Base-by-base conservation (phyloP, 2,113 vertebrate genomes). In the Recurvirostra avosetta region DNA sequence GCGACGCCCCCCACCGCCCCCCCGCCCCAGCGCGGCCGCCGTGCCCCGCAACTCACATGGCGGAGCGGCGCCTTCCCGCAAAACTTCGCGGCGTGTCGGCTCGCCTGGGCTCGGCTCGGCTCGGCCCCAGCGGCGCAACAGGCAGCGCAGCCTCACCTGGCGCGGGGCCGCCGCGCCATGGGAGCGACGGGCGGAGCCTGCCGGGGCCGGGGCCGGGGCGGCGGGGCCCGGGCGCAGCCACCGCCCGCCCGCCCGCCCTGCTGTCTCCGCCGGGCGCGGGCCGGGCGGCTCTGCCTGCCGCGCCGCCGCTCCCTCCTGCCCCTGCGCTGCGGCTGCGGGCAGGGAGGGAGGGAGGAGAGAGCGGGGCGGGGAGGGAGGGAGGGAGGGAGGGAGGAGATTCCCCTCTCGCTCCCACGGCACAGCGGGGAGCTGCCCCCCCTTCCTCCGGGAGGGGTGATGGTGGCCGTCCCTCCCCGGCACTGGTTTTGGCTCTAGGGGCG, bases 301-400 rank as follows among this genome's bases (percentile, higher is more conserved):
- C 77, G 86, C 90, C 70, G 82, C 80, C 76, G 55, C 67, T 80
- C 23, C 87, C 63, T 63, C 82, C 90, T 19, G 90, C 56, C 77
- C 83, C 83, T 85, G 70, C 79, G 88, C 90, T 89, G 91, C 95
- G 80, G 91, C 71, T 94, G 95, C 85, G 3, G 75, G 84, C 65
- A 29, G 68, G 61, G 22, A 55, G 50, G 68, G 13, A 38, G 41
- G 65, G 11, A 32, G 61, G 52, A 34, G 43, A 15, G 79, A 32
- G 49, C 43, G 22, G 53, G 29, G 38, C 40, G 25, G 56, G 30
- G 36, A 58, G 71, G 91, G 74, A 61, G 21, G 41, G 40, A 41
- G 12, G 40, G 27, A 41, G 12, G 40, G 27, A 40, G 84, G 95
- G 92, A 94, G 94, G 94, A 98, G 95, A 94, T 76, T 85, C 56